Conservation (phyloP, 2,113 vertebrate species). For the Pyxicephalus adspersus region DNA sequence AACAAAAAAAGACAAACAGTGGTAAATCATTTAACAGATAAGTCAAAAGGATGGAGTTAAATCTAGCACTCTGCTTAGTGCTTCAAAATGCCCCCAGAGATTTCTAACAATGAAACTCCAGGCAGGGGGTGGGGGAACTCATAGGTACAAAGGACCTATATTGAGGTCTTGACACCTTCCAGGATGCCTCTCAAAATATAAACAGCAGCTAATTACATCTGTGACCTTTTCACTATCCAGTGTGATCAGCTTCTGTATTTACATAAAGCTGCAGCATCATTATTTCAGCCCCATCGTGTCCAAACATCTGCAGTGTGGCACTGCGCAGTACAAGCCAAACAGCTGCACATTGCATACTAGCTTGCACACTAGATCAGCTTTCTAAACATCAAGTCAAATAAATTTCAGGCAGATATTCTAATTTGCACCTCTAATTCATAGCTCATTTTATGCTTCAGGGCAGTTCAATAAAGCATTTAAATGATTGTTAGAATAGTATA, state of each 20-base stretch:
- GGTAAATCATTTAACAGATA: no score
- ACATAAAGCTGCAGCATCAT: constrained; percentile 26
- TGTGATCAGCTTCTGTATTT: constrained; percentile 27
- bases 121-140: constrained; percentile 60
- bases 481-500: constrained; percentile 9
- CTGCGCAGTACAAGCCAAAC: neutral
- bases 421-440: constrained; percentile 36
- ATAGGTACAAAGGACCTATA: constrained; percentile 65
- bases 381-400: neutral
- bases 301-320: neutral
- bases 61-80: neutral
- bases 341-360: neutral
- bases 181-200: constrained; percentile 66
- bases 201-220: constrained; percentile 68
- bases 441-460: constrained; percentile 16
- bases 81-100: neutral
- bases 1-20: no score
- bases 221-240: constrained; percentile 61
- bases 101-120: constrained; percentile 17
- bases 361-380: neutral
- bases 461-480: constrained; percentile 38
- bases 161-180: constrained; percentile 70
- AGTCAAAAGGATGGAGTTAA: neutral
- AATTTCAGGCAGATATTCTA: constrained; percentile 17
- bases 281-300: constrained; percentile 1